Conservation (phyloP, 2,113 vertebrate genomes). For the Podilymbus podiceps region DNA sequence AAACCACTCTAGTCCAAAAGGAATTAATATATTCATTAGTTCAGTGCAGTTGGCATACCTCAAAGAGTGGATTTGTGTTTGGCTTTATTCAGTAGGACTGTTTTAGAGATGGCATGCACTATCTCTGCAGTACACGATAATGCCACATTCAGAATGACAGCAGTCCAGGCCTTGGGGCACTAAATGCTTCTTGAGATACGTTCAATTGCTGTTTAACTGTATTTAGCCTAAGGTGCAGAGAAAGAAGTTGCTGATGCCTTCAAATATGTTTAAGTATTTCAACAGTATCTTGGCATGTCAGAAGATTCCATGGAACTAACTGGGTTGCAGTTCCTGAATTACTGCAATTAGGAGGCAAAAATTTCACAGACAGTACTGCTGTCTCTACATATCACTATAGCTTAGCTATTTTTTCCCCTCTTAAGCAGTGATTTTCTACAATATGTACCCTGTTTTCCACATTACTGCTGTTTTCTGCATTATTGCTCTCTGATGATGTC, state of each 20-base stretch:
- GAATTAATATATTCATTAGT: constrained; percentile 70
- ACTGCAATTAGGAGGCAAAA: neutral
- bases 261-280: constrained; percentile 74
- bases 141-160: constrained; percentile 75
- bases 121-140: constrained; percentile 48
- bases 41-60: constrained; percentile 37
- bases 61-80: constrained; percentile 68
- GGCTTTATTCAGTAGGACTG: constrained; percentile 73
- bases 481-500: neutral
- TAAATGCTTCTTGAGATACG: constrained; percentile 75
- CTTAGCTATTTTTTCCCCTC: neutral
- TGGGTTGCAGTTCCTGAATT: neutral
- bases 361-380: neutral
- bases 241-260: constrained; percentile 75
- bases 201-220: constrained; percentile 74
- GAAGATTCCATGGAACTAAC: neutral
- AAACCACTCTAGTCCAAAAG: constrained; percentile 61
- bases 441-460: neutral
- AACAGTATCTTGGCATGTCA: constrained; percentile 64
- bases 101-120: constrained; percentile 52
- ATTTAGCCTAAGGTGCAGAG: constrained; percentile 67
- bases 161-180: constrained; percentile 63
- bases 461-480: neutral
- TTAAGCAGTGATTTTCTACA: neutral
- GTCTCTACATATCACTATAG: neutral